Conservation (phyloP, 2,797 vertebrate genomes). For the Chelon auratus region DNA sequence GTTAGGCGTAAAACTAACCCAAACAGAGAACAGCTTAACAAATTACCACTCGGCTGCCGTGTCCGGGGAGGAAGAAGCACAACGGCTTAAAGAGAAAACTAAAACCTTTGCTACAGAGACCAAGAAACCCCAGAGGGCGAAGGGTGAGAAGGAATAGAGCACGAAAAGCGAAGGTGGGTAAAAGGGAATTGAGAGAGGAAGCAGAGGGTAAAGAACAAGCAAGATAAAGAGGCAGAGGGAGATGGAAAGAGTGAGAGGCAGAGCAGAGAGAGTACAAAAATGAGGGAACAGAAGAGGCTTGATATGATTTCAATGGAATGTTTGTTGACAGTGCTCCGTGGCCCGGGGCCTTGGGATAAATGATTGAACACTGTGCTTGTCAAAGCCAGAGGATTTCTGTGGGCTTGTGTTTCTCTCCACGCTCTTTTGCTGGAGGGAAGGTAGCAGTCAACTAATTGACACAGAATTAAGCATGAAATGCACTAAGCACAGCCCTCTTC, state of each 20-base stretch:
- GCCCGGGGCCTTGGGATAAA: constrained; percentile 93
- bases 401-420: constrained; percentile 91
- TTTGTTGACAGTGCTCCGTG: constrained; percentile 95
- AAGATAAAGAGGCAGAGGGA: constrained; percentile 70
- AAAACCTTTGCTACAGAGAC: constrained; percentile 65
- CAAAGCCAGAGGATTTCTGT: constrained; percentile 94
- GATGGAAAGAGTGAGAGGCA: constrained; percentile 77
- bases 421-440: constrained; percentile 95
- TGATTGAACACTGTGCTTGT: constrained; percentile 96
- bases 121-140: constrained; percentile 71
- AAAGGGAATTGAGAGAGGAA: constrained; percentile 62
- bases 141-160: constrained; percentile 64
- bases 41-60: constrained; percentile 73
- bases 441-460: constrained; percentile 99
- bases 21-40: constrained; percentile 74
- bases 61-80: constrained; percentile 67
- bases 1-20: constrained; percentile 50
- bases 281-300: constrained; percentile 90
- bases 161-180: constrained; percentile 72
- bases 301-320: constrained; percentile 95
- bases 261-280: constrained; percentile 80
- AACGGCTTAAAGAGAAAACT: constrained; percentile 65
- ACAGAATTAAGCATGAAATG: constrained; percentile 99
- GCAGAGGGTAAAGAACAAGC: constrained; percentile 63
- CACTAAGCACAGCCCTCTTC: constrained; percentile 91